Conservation (phyloP, 1,140 invertebrate species). For the Microplitis mediator region DNA sequence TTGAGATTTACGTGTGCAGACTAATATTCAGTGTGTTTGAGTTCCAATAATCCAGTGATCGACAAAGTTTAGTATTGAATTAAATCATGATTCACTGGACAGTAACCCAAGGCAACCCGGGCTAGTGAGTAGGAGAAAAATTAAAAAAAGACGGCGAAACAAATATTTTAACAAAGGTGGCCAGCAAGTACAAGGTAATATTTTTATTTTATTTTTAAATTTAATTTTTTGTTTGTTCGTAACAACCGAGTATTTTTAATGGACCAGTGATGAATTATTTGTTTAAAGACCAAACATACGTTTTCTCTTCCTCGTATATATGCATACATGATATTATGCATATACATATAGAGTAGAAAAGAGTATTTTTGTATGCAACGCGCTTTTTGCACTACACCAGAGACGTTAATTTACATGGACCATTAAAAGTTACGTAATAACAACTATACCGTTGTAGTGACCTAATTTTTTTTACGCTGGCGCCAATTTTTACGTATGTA, state of each 20-base stretch:
- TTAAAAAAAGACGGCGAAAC: background rate
- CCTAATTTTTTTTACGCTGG: slow-evolving; percentile 9
- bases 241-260: no score
- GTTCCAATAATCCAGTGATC: no score
- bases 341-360: no score
- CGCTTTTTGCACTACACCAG: background rate
- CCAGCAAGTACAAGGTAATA: background rate
- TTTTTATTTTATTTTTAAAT: no score
- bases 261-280: no score
- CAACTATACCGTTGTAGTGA: background rate
- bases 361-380: background rate
- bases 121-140: background rate
- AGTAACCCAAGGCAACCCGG: background rate
- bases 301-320: no score
- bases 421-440: slow-evolving; percentile 14
- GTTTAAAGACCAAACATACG: no score
- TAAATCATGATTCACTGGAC: background rate
- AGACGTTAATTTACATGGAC: slow-evolving; percentile 15
- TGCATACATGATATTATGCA: no score
- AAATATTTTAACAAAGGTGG: background rate
- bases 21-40: no score
- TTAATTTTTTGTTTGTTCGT: no score
- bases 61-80: background rate
- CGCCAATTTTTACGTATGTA: slow-evolving; percentile 8
- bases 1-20: no score